A percentile compares a stretch with the other conserved stretches of the same genome.
Evolutionary conservation across 64 coral and sea anemone species (phyloP).

Genomic region (Stichodactyla mertensii): DNA sequence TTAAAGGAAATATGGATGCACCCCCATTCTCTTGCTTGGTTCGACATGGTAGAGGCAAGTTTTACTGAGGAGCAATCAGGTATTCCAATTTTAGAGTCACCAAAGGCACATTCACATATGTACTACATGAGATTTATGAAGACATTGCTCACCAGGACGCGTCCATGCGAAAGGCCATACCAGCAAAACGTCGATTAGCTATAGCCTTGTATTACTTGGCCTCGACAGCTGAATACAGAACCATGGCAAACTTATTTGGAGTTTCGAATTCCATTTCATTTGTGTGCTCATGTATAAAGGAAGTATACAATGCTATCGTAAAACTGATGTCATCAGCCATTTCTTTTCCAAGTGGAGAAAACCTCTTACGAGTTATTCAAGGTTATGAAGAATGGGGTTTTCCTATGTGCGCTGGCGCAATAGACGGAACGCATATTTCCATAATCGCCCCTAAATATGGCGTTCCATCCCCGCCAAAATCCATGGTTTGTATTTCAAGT

Average conservation of each 20-base stretch:
- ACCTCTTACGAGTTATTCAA: slow-evolving; percentile 14
- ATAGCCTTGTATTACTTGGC: slow-evolving; percentile 8
- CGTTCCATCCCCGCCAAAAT: too few relatives aligned
- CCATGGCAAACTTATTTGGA: slow-evolving; percentile 35
- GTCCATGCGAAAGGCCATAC: slow-evolving; percentile 11
- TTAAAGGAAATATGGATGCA: neutral
- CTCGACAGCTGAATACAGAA: slow-evolving; percentile 36
- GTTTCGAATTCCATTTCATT: slow-evolving; percentile 34
- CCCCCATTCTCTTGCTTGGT: slow-evolving; percentile 8
- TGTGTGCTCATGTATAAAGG: slow-evolving; percentile 32
- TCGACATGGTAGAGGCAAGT: slow-evolving; percentile 10
- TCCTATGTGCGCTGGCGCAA: slow-evolving; percentile 23
- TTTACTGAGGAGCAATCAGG: slow-evolving; percentile 36
- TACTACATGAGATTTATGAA: slow-evolving; percentile 4
- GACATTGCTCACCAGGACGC: slow-evolving; percentile 19
- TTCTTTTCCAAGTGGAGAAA: slow-evolving; percentile 32
- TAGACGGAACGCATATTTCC: slow-evolving; percentile 28
- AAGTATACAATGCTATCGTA: slow-evolving; percentile 17
- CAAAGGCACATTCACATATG: slow-evolving; percentile 27
- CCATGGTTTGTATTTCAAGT: too few relatives aligned
- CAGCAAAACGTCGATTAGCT: slow-evolving; percentile 11
- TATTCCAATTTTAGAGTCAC: slow-evolving; percentile 25
- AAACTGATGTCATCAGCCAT: slow-evolving; percentile 18
- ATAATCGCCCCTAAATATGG: slow-evolving; percentile 23
- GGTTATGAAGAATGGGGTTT: slow-evolving; percentile 31